Conservation (phyloP, 2,888 invertebrate species). For the Caenorhabditis sp. region DNA sequence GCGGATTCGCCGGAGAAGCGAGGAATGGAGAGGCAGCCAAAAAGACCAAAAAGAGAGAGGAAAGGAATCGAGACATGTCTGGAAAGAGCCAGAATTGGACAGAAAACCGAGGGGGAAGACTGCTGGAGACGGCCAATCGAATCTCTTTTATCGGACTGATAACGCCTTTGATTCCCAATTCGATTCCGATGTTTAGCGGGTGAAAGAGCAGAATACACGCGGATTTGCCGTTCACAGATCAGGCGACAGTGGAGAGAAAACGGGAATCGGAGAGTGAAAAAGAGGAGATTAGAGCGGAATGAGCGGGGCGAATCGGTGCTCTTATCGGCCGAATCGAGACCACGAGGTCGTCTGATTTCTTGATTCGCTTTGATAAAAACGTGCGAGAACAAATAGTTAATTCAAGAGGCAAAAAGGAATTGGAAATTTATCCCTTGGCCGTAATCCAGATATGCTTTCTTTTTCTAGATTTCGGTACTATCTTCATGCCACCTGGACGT, state of each 20-base stretch:
- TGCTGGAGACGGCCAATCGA: not conserved
- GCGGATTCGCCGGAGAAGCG: slow-evolving; percentile 36
- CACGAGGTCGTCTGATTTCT: slow-evolving; percentile 26
- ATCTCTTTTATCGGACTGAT: slow-evolving; percentile 7
- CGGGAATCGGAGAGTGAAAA: slow-evolving; percentile 1
- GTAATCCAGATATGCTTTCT: too few species aligned
- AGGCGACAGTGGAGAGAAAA: slow-evolving; percentile 15
- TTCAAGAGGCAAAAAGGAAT: too few species aligned
- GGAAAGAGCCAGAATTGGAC: not conserved
- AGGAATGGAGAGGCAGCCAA: slow-evolving; percentile 21
- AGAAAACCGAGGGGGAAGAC: not conserved
- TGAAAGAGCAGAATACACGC: slow-evolving; percentile 23
- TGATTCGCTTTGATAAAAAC: not conserved
- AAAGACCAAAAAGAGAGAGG: slow-evolving; percentile 11
- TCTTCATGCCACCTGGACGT: too few species aligned
- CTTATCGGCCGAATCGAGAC: slow-evolving; percentile 19
- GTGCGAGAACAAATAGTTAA: too few species aligned
- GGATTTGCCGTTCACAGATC: slow-evolving; percentile 40
- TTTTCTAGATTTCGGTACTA: too few species aligned
- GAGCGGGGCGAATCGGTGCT: not conserved
- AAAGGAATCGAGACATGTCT: slow-evolving; percentile 17
- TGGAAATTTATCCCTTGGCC: too few species aligned
- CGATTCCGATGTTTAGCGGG: slow-evolving; percentile 6
- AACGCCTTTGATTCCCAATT: slow-evolving; percentile 1
- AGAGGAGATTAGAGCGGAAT: not conserved